Percentiles rank a stretch among this genome's conserved stretches.
Evolutionary conservation across 92 coral and sea anemone species (phyloP).

Genomic region (Zoanthus sansibaricus): DNA sequence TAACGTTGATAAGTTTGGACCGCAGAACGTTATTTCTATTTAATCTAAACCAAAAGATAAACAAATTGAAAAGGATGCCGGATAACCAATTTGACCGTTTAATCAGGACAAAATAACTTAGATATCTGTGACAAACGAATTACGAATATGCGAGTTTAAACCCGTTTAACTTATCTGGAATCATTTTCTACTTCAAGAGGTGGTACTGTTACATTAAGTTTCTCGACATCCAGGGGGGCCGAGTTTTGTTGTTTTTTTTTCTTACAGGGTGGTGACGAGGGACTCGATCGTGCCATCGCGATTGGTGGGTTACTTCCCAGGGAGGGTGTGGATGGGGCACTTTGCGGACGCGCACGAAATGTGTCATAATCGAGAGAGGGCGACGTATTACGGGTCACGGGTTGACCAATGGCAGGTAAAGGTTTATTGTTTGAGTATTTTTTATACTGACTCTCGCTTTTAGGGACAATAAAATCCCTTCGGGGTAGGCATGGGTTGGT

Average conservation of each 20-base stretch:
- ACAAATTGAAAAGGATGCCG: too few relatives aligned
- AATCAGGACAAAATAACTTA: too few relatives aligned
- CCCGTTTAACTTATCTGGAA: neutral
- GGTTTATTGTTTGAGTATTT: conserved; percentile 73
- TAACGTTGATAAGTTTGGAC: too few relatives aligned
- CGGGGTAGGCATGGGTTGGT: conserved; percentile 81
- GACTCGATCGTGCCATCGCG: conserved; percentile 45
- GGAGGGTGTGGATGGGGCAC: conserved; percentile 90
- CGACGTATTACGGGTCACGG: conserved; percentile 65
- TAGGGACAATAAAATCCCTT: conserved; percentile 90
- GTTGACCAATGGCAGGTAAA: conserved; percentile 81
- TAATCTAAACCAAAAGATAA: too few relatives aligned
- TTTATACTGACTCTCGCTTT: conserved; percentile 68
- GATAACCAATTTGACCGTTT: too few relatives aligned
- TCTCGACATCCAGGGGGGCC: conserved; percentile 78
- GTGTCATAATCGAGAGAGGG: conserved; percentile 77
- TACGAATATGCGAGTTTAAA: neutral
- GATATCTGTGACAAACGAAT: too few relatives aligned
- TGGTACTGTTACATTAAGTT: conserved; percentile 80
- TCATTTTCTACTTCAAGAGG: conserved; percentile 62
- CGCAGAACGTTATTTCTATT: too few relatives aligned
- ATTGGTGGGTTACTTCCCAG: conserved; percentile 51
- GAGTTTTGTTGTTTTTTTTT: conserved; percentile 43
- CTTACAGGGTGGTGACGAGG: conserved; percentile 56
- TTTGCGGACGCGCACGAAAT: conserved; percentile 72